Percentiles rank a stretch among this genome's conserved stretches.
phyloP scores from a whole-genome alignment of 2,113 vertebrate species.

The Azemiops feae region DNA sequence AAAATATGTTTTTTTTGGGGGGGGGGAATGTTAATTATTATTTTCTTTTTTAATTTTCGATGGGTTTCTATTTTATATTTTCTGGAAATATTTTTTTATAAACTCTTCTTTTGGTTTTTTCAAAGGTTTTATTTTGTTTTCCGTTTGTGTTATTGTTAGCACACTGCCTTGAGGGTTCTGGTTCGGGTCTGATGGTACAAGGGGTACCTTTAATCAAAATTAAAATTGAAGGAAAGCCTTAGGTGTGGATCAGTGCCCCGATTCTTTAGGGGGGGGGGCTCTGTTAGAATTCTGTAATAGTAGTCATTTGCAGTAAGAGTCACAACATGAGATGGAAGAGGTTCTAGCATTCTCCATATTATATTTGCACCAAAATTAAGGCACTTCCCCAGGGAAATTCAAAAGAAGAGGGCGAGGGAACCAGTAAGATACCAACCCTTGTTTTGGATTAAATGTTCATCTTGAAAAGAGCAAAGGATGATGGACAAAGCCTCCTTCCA shows the following conservation, averaged over 20 bases:
- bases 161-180: neutral
- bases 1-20: neutral
- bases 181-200: fast-evolving
- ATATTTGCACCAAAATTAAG: neutral
- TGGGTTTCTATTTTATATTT: slow-evolving; percentile 21
- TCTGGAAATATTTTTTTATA: slow-evolving; percentile 27
- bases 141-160: neutral
- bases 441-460: neutral
- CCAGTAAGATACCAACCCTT: neutral
- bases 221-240: neutral
- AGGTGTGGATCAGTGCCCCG: too few species aligned
- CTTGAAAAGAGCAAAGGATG: neutral
- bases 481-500: neutral
- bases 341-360: neutral
- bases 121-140: neutral
- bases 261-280: neutral
- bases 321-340: neutral
- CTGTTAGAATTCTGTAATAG: neutral
- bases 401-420: neutral
- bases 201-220: neutral
- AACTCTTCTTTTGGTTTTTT: slow-evolving; percentile 17
- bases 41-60: slow-evolving; percentile 13
- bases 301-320: neutral
- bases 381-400: neutral
- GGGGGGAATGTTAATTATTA: slow-evolving; percentile 2